A percentile compares a stretch with the other conserved stretches of the same genome.
Evolutionary conservation across 2,113 vertebrate species (phyloP).

Genomic region (Hypocryptadius cinnamomeus): DNA sequence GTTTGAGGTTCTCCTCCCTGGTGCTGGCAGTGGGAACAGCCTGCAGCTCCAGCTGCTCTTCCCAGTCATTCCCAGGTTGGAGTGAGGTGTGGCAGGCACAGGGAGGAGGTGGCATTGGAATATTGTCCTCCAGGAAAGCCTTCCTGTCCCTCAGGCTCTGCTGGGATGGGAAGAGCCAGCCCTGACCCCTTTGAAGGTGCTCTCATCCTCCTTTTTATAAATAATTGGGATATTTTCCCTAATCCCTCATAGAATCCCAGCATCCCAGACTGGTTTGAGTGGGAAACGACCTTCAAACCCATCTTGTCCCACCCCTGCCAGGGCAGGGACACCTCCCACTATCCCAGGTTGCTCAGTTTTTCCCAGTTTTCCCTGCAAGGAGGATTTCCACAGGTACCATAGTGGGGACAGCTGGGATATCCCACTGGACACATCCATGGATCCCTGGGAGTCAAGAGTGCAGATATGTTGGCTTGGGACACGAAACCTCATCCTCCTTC

Average conservation of each 20-base stretch:
- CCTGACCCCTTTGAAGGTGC: not conserved
- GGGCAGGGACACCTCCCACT: not conserved
- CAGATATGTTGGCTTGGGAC: not conserved
- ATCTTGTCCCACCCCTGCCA: rapidly evolving
- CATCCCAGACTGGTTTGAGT: not conserved
- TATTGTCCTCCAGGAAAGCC: not conserved
- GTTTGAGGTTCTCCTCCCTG: not conserved
- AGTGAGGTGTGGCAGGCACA: not conserved
- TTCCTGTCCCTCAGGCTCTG: not conserved
- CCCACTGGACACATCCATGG: not conserved
- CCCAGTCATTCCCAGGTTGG: not conserved
- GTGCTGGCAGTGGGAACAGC: not conserved
- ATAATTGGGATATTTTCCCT: not conserved
- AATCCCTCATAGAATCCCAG: not conserved
- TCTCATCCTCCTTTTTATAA: not conserved
- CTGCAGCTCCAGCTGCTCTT: rapidly evolving
- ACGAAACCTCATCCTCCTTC: not conserved
- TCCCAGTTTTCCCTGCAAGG: not conserved
- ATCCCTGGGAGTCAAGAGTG: not conserved
- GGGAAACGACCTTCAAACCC: not conserved
- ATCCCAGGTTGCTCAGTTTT: not conserved
- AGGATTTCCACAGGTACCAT: not conserved
- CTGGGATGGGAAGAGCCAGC: not conserved
- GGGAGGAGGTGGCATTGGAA: not conserved
- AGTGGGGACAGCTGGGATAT: not conserved